Evolutionary conservation across 2,797 vertebrate genomes (phyloP).

Genomic region (Anas bahamensis): DNA sequence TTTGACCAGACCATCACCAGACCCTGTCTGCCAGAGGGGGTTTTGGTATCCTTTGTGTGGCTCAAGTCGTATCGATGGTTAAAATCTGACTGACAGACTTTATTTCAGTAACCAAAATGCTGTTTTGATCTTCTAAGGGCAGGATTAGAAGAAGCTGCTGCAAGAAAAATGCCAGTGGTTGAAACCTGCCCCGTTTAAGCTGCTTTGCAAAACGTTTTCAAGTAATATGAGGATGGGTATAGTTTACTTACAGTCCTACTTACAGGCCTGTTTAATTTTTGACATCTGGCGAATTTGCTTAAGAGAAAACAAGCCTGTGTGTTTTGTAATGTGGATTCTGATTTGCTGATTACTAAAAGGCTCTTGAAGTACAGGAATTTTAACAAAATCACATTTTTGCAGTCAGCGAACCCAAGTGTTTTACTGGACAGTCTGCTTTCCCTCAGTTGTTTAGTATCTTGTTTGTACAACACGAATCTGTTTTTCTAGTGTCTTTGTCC

Average conservation of each 20-base stretch:
- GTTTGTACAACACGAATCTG: background rate
- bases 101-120: background rate
- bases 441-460: background rate
- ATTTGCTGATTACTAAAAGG: background rate
- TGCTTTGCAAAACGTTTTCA: background rate
- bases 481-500: background rate
- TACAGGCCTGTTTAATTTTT: slow-evolving; percentile 2
- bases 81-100: background rate
- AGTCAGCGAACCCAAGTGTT: background rate
- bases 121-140: background rate
- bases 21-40: background rate
- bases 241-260: background rate
- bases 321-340: background rate
- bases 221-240: background rate
- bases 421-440: background rate
- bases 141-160: background rate
- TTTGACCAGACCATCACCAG: background rate
- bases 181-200: background rate
- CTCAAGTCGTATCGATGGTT: background rate
- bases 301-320: background rate
- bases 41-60: background rate
- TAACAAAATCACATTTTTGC: background rate
- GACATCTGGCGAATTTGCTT: background rate
- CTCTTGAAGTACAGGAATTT: background rate
- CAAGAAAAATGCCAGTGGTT: background rate